These are phyloP conservation scores for Campoletis raptor DNA, from an alignment of 2,888 invertebrate genomes.

Conservation along the genomic window DNA sequence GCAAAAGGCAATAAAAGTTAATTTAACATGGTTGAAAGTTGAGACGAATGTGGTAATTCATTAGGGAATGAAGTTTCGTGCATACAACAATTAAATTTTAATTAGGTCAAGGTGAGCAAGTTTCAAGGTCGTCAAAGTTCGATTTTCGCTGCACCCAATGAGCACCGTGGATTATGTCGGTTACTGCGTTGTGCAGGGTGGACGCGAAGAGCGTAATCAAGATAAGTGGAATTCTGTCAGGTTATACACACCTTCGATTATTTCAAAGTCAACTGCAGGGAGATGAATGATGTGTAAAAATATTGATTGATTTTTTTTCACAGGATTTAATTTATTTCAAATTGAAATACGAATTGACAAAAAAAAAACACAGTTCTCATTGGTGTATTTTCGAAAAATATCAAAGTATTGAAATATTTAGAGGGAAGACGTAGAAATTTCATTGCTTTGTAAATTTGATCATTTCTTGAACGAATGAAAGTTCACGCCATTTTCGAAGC, in stretches of 20 bases:
- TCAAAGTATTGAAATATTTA: neutral
- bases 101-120: conserved; percentile 64
- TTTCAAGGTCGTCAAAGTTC: conserved; percentile 62
- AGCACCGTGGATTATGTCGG: neutral
- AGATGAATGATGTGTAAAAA: neutral
- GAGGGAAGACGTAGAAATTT: neutral
- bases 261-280: neutral
- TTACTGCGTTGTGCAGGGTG: conserved; percentile 28
- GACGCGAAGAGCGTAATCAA: conserved; percentile 67
- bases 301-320: neutral
- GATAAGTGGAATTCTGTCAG: conserved; percentile 63
- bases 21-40: neutral
- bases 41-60: conserved; percentile 18
- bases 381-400: neutral
- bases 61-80: conserved; percentile 22
- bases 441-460: neutral
- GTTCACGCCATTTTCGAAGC: neutral
- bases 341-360: neutral
- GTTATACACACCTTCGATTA: conserved; percentile 72
- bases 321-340: neutral
- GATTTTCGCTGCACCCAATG: conserved; percentile 29
- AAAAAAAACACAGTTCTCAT: neutral
- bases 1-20: neutral
- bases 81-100: conserved; percentile 48
- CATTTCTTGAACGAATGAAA: conserved; percentile 5